These are phyloP conservation scores for Drosophila anomelani DNA, from an alignment of 2,888 invertebrate species.

Conservation along the genomic window DNA sequence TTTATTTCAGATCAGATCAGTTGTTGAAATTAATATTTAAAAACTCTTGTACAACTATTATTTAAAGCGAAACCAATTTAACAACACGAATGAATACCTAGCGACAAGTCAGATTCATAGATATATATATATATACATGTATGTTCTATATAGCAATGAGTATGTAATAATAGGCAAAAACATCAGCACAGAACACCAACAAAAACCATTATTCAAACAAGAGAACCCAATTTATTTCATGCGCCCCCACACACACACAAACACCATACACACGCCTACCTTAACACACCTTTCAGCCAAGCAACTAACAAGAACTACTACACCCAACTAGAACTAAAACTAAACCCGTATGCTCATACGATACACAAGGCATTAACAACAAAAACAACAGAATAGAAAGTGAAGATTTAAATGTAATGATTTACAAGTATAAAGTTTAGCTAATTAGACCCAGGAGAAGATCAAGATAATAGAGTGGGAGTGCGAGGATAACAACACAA, in stretches of 20 bases:
- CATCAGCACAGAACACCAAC: constrained; percentile 58
- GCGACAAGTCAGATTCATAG: constrained; percentile 52
- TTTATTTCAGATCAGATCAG: constrained; percentile 76
- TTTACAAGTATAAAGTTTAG: constrained; percentile 75
- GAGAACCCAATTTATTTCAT: constrained; percentile 59
- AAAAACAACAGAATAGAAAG: constrained; percentile 63
- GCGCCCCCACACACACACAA: constrained; percentile 24
- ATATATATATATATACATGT: constrained; percentile 57
- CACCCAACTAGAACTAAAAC: constrained; percentile 17
- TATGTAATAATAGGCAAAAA: constrained; percentile 67
- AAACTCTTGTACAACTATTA: constrained; percentile 67
- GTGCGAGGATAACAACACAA: constrained; percentile 49
- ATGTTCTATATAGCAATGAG: constrained; percentile 64
- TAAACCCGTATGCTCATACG: constrained; percentile 44
- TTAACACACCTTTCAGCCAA: constrained; percentile 39
- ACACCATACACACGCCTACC: constrained; percentile 14
- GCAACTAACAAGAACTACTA: constrained; percentile 37
- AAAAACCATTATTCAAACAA: constrained; percentile 55
- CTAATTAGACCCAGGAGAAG: constrained; percentile 69
- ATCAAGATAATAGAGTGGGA: constrained; percentile 46
- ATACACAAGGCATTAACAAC: constrained; percentile 57
- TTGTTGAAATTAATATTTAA: constrained; percentile 81
- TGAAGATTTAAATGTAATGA: constrained; percentile 66
- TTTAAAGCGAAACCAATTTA: constrained; percentile 60
- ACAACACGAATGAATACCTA: constrained; percentile 45